Conservation (phyloP, 1,140 invertebrate genomes). For the Dreissena polymorpha region DNA sequence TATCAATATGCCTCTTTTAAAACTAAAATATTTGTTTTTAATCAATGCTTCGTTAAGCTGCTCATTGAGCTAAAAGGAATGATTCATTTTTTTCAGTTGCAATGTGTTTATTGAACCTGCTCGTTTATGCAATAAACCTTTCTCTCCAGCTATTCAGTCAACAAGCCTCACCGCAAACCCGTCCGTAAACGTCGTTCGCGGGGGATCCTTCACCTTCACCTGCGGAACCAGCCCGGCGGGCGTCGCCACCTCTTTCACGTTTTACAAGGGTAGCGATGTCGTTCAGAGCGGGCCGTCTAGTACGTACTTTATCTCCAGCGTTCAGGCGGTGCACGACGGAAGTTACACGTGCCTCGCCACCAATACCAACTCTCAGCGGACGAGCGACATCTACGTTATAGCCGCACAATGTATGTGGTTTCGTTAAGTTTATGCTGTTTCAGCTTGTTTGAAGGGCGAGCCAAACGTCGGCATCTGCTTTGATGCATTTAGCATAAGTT, state of each 20-base stretch:
- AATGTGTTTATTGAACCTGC: no score
- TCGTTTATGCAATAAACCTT: not conserved
- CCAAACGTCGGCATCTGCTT: no score
- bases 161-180: not conserved
- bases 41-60: no score
- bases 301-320: not conserved
- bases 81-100: no score
- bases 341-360: conserved; percentile 18
- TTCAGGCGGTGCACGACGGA: conserved; percentile 1
- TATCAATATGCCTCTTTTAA: no score
- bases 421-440: not conserved
- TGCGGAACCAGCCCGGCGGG: conserved; percentile 17
- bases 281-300: not conserved
- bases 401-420: not conserved
- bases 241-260: not conserved
- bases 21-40: no score
- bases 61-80: no score
- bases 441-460: no score
- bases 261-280: not conserved
- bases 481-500: no score
- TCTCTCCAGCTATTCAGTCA: conserved; percentile 14
- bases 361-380: not conserved
- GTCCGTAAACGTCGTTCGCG: not conserved
- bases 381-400: not conserved
- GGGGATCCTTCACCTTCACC: conserved; percentile 13